These are phyloP conservation scores for Crypturellus undulatus DNA, from an alignment of 2,113 vertebrate species.

Conservation along the genomic window DNA sequence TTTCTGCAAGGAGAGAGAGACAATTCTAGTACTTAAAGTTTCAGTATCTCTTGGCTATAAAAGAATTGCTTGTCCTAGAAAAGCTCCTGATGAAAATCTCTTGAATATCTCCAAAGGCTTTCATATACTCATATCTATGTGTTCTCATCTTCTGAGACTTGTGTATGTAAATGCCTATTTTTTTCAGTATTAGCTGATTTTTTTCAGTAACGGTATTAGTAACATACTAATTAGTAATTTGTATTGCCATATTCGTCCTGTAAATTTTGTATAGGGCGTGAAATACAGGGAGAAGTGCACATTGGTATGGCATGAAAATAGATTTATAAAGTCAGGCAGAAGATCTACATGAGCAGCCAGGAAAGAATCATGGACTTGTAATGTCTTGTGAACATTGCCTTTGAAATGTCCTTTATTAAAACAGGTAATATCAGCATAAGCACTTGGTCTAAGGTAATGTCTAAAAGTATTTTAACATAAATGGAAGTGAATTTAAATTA, in stretches of 20 bases:
- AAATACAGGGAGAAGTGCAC: background rate
- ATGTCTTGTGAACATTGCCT: background rate
- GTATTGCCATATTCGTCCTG: background rate
- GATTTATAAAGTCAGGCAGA: background rate
- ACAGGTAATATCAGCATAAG: background rate
- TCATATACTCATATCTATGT: rapidly evolving
- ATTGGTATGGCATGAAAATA: background rate
- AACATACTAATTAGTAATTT: background rate
- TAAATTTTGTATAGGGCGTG: background rate
- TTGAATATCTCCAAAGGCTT: background rate
- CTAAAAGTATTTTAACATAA: background rate
- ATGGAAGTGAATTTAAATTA: background rate
- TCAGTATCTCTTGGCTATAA: background rate
- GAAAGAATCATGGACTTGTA: background rate
- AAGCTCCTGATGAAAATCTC: background rate
- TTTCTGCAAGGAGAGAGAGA: background rate
- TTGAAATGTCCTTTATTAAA: background rate
- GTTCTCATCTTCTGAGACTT: background rate
- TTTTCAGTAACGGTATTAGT: background rate
- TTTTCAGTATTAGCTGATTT: background rate
- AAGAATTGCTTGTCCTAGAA: background rate
- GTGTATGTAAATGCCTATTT: background rate
- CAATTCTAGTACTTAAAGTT: background rate
- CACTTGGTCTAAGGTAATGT: background rate
- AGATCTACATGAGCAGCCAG: background rate